Evolutionary conservation across 2,888 invertebrate genomes (phyloP).

Genomic region (Papilio gigon): DNA sequence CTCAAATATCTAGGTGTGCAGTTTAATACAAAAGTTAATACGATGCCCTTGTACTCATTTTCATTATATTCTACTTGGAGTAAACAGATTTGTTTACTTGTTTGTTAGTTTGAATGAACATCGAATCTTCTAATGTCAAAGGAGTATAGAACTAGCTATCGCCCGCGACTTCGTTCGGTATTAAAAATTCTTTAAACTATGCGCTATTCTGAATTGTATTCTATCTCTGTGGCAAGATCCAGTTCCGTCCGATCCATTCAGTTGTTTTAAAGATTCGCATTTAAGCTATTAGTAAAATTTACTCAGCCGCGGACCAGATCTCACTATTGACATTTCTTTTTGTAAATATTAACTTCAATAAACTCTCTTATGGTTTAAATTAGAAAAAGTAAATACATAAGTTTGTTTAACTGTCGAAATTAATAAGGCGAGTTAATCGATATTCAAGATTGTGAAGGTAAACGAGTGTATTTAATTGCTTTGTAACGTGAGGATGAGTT

Average conservation of each 20-base stretch:
- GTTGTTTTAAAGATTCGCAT: too few relatives aligned
- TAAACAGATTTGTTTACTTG: background rate
- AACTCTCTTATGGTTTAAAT: background rate
- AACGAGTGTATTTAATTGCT: constrained; percentile 12
- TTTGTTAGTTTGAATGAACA: background rate
- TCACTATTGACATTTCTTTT: constrained; percentile 1
- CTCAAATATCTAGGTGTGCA: background rate
- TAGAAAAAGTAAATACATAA: background rate
- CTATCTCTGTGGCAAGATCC: too few relatives aligned
- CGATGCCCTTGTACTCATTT: background rate
- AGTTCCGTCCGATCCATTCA: too few relatives aligned
- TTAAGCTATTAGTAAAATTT: background rate
- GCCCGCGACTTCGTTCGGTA: too few relatives aligned
- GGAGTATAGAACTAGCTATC: too few relatives aligned
- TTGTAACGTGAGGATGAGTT: background rate
- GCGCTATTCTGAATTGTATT: too few relatives aligned
- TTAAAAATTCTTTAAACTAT: too few relatives aligned
- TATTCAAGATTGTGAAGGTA: constrained; percentile 8
- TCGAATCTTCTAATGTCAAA: background rate
- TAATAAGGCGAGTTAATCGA: constrained; percentile 14
- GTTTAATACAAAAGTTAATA: background rate
- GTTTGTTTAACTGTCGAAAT: constrained; percentile 12
- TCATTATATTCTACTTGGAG: background rate
- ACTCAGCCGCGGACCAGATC: background rate
- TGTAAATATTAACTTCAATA: constrained; percentile 7